These are phyloP conservation scores for Chloromyia formosa DNA, from an alignment of 2,888 invertebrate species.

Conservation along the genomic window DNA sequence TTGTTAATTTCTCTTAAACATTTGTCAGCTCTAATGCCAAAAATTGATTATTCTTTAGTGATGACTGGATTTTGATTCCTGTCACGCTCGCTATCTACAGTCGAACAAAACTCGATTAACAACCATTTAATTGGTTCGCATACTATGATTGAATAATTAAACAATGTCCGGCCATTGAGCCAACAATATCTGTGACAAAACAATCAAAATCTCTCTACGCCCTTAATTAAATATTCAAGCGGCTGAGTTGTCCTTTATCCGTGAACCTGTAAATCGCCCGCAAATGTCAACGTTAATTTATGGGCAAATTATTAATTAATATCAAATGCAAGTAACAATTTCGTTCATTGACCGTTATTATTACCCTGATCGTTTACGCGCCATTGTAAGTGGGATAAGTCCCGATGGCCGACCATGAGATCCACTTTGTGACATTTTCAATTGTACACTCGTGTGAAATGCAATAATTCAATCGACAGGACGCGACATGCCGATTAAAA, in stretches of 20 bases:
- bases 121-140: too few species aligned
- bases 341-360: constrained; percentile 35
- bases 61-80: too few species aligned
- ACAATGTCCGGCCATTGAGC: too few species aligned
- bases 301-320: constrained; percentile 40
- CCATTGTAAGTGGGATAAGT: background rate
- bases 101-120: too few species aligned
- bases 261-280: constrained; percentile 6
- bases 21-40: too few species aligned
- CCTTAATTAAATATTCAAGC: constrained; percentile 18
- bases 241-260: background rate
- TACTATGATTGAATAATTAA: too few species aligned
- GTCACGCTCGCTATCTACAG: too few species aligned
- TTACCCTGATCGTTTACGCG: constrained; percentile 1
- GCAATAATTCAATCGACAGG: constrained; percentile 28
- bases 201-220: constrained; percentile 8
- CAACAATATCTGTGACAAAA: background rate
- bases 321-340: constrained; percentile 31
- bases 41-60: too few species aligned
- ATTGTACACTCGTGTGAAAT: constrained; percentile 1
- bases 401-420: background rate
- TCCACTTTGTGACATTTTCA: constrained; percentile 7
- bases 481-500: constrained; percentile 36
- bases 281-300: constrained; percentile 23
- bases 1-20: too few species aligned